phyloP scores from a whole-genome alignment of 2,797 vertebrate species.

The Leptodactylus fallax region DNA sequence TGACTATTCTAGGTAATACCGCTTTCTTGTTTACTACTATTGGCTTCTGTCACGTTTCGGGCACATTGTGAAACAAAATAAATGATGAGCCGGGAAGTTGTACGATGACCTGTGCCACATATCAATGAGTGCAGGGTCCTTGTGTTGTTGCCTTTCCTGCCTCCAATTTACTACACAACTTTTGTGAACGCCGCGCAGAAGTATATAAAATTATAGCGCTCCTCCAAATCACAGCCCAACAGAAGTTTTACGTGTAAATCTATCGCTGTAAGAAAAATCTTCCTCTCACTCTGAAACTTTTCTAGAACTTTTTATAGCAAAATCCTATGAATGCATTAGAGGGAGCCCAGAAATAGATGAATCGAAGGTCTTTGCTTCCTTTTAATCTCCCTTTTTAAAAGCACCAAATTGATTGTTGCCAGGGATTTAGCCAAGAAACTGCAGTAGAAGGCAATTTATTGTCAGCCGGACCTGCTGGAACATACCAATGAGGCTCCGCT shows the following conservation, averaged over 20 bases:
- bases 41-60: not conserved
- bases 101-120: not conserved
- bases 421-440: constrained; percentile 26
- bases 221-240: not conserved
- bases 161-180: not conserved
- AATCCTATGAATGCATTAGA: not conserved
- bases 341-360: not conserved
- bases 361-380: not conserved
- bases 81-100: not conserved
- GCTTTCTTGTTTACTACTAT: not conserved
- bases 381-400: constrained; percentile 22
- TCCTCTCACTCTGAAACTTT: not conserved
- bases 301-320: not conserved
- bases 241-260: not conserved
- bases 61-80: not conserved
- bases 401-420: constrained; percentile 26
- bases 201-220: not conserved
- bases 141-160: not conserved
- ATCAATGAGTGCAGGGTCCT: not conserved
- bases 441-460: constrained; percentile 35
- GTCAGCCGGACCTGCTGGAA: constrained; percentile 34
- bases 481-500: constrained; percentile 32
- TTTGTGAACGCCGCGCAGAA: not conserved
- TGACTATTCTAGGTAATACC: not conserved
- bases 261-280: not conserved